Conservation (phyloP, 2,113 vertebrate species). For the Paramormyrops kingsleyae region DNA sequence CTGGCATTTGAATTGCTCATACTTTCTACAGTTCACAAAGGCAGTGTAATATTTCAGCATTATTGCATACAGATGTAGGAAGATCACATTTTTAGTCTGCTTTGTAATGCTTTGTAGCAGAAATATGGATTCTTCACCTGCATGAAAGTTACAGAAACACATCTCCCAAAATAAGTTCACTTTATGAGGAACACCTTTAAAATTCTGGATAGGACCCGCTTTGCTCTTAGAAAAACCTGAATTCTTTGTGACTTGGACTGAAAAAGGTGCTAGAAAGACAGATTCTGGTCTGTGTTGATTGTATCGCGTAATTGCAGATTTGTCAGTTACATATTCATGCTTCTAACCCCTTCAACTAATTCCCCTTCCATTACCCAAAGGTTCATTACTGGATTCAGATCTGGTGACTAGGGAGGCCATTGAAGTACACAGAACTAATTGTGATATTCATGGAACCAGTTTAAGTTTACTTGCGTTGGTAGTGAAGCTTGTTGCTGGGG, state of each 20-base stretch:
- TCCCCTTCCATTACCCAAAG: not conserved
- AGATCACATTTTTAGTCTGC: not conserved
- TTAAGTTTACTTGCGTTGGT: not conserved
- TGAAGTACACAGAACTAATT: not conserved
- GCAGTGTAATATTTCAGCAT: constrained; percentile 19
- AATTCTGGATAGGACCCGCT: not conserved
- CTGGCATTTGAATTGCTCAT: constrained; percentile 17
- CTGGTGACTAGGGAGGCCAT: not conserved
- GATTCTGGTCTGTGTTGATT: not conserved
- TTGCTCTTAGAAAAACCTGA: not conserved
- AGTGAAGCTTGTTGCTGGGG: too few species aligned
- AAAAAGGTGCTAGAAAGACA: not conserved
- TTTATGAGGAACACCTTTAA: not conserved
- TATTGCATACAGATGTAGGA: constrained; percentile 8
- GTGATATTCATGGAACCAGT: not conserved
- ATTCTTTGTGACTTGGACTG: not conserved
- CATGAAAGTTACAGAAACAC: not conserved
- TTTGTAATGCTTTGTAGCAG: not conserved
- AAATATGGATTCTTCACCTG: not conserved
- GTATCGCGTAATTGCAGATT: not conserved
- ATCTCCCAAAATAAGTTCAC: not conserved
- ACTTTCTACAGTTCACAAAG: constrained; percentile 4
- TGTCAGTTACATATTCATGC: not conserved
- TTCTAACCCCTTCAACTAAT: not conserved
- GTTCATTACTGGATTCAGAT: not conserved